phyloP scores from a whole-genome alignment of 2,888 invertebrate genomes.

The Calameuta filiformis region DNA sequence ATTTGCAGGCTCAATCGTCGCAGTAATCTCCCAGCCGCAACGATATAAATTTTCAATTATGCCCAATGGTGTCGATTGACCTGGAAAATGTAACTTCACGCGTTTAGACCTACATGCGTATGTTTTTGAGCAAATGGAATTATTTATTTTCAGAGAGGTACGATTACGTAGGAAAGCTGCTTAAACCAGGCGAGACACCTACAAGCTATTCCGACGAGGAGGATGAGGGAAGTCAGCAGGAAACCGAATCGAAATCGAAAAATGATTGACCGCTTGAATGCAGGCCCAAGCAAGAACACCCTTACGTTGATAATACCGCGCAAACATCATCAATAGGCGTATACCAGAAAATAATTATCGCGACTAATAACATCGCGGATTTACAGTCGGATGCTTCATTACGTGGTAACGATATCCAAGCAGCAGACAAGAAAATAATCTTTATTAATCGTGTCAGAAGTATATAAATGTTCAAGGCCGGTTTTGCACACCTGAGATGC shows the following conservation, averaged over 20 bases:
- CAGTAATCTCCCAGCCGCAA: background rate
- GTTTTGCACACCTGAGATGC: conserved; percentile 44
- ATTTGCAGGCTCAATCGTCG: background rate
- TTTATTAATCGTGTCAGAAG: conserved; percentile 44
- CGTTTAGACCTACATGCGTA: background rate
- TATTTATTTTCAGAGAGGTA: conserved; percentile 83
- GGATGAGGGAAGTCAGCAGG: conserved; percentile 68
- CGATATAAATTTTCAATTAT: background rate
- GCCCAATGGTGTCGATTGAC: background rate
- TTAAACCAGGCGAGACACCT: conserved; percentile 92
- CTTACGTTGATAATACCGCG: conserved; percentile 35
- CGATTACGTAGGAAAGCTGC: conserved; percentile 87
- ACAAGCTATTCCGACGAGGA: conserved; percentile 94
- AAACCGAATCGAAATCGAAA: conserved; percentile 65
- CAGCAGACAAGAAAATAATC: conserved; percentile 36
- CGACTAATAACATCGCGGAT: conserved; percentile 42
- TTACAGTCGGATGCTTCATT: conserved; percentile 42
- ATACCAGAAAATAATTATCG: conserved; percentile 38
- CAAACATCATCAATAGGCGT: conserved; percentile 47
- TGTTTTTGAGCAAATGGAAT: conserved; percentile 4
- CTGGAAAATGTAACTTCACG: background rate
- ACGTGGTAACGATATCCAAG: conserved; percentile 37
- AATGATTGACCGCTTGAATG: conserved; percentile 55
- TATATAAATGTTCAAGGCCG: conserved; percentile 43
- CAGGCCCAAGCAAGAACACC: conserved; percentile 21